phyloP scores from a whole-genome alignment of 2,113 vertebrate species.

The Phalacrocorax brasilianus region DNA sequence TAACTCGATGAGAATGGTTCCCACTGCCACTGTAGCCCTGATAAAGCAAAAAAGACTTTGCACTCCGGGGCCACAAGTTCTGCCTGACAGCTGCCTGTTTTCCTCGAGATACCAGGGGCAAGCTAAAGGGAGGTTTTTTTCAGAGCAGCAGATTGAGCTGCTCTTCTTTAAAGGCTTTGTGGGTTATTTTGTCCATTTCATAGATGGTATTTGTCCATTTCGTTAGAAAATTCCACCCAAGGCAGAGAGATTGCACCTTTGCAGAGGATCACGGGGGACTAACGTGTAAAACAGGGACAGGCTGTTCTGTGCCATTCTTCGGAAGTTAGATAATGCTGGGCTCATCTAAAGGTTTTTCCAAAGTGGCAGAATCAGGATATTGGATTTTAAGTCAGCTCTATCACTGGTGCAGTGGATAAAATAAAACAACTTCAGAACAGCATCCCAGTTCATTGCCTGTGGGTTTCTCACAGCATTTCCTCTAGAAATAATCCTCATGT shows the following conservation, averaged over 20 bases:
- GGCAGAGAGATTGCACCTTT: conserved; percentile 27
- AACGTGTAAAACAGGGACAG: background rate
- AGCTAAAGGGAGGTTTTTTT: background rate
- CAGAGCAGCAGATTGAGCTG: conserved; percentile 5
- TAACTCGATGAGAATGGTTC: conserved; percentile 30
- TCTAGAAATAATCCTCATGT: background rate
- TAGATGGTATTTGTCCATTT: conserved; percentile 21
- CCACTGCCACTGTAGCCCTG: conserved; percentile 51
- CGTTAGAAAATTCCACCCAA: conserved; percentile 38
- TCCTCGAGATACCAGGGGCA: background rate
- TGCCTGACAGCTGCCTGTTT: conserved; percentile 47
- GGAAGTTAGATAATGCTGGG: background rate
- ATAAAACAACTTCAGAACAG: background rate
- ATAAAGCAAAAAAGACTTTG: conserved; percentile 59
- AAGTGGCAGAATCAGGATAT: background rate
- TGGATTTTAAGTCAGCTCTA: background rate
- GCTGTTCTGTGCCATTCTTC: background rate
- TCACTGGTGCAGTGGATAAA: background rate
- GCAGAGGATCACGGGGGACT: background rate
- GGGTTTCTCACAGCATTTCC: background rate
- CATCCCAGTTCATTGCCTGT: background rate
- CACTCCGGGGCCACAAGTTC: conserved; percentile 28
- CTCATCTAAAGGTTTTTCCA: background rate
- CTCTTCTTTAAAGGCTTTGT: background rate
- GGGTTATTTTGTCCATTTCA: conserved; percentile 25